Evolutionary conservation across 2,113 vertebrate genomes (phyloP).

Genomic region (Plectropomus leopardus): DNA sequence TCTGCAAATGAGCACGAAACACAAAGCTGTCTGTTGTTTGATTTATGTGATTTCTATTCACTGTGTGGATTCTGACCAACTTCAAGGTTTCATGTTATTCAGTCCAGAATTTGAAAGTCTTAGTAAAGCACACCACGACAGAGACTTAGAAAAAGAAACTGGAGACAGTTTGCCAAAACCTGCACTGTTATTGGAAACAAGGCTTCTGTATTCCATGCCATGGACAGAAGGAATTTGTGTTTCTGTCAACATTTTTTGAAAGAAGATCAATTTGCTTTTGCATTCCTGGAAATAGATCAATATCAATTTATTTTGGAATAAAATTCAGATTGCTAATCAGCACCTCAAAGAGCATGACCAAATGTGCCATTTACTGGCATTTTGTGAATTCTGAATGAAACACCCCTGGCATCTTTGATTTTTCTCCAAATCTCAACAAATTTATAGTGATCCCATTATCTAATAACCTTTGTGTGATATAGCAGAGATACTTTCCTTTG

Average conservation of each 20-base stretch:
- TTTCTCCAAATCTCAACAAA: slow-evolving; percentile 19
- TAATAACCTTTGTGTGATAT: background rate
- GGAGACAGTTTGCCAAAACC: background rate
- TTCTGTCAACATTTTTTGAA: slow-evolving; percentile 30
- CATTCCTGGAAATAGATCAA: slow-evolving; percentile 47
- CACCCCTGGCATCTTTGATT: slow-evolving; percentile 25
- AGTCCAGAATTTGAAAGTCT: background rate
- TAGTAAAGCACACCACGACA: background rate
- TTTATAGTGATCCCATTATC: slow-evolving; percentile 4
- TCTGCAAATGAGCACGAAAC: background rate
- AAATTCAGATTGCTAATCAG: slow-evolving; percentile 44
- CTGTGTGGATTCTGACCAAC: background rate
- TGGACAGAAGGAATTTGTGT: slow-evolving; percentile 17
- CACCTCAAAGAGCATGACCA: slow-evolving; percentile 26
- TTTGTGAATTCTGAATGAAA: slow-evolving; percentile 48
- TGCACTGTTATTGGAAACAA: background rate
- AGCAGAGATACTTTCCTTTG: background rate
- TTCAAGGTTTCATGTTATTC: background rate
- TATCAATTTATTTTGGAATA: slow-evolving; percentile 31
- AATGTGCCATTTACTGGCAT: slow-evolving; percentile 31
- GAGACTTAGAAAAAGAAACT: background rate
- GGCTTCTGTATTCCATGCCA: background rate
- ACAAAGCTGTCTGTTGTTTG: background rate
- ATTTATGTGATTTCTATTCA: slow-evolving; percentile 3
- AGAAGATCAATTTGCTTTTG: slow-evolving; percentile 44